Evolutionary conservation across 2,888 invertebrate genomes (phyloP).

Genomic region (Lapara coniferarum): DNA sequence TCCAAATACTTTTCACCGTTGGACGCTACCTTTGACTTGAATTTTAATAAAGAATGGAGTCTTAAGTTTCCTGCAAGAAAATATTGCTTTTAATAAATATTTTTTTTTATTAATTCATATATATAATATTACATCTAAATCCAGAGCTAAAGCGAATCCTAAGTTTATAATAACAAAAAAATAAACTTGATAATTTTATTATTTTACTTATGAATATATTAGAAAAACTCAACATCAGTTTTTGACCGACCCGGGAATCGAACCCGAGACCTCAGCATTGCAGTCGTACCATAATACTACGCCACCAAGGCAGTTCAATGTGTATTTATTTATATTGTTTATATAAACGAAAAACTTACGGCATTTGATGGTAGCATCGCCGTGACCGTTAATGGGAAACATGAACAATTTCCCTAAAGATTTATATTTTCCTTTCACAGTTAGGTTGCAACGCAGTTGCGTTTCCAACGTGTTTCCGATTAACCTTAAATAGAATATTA

Average conservation of each 20-base stretch:
- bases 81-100: neutral
- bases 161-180: too few relatives aligned
- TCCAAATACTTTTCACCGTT: constrained; percentile 52
- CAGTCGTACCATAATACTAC: too few relatives aligned
- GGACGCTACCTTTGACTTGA: constrained; percentile 41
- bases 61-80: constrained; percentile 56
- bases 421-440: constrained; percentile 60
- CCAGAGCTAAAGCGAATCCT: neutral
- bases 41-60: constrained; percentile 46
- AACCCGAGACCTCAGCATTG: too few relatives aligned
- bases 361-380: constrained; percentile 57
- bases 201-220: too few relatives aligned
- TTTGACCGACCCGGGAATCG: too few relatives aligned
- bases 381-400: constrained; percentile 63
- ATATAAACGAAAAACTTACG: constrained; percentile 49
- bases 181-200: too few relatives aligned
- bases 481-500: constrained; percentile 44
- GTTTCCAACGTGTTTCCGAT: constrained; percentile 48
- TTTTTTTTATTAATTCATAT: neutral
- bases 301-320: too few relatives aligned
- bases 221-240: too few relatives aligned
- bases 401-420: constrained; percentile 57
- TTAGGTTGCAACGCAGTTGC: constrained; percentile 60
- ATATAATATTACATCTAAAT: too few relatives aligned
- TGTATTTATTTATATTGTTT: neutral